Conservation (phyloP, 1,140 invertebrate genomes). For the Asobara japonica region DNA sequence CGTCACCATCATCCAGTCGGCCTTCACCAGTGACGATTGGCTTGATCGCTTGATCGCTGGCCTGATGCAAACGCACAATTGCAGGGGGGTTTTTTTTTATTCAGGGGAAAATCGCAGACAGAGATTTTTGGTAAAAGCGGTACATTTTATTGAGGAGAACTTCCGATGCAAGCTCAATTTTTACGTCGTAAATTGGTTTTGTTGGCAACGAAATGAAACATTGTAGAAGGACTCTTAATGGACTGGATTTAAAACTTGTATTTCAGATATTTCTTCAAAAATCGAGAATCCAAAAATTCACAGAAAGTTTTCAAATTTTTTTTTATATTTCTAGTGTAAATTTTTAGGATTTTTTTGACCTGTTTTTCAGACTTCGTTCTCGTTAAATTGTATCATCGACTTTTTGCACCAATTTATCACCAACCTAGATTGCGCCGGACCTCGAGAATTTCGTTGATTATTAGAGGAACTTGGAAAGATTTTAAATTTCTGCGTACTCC, state of each 20-base stretch:
- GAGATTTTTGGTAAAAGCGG: neutral
- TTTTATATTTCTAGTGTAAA: too few species aligned
- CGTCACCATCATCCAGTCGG: neutral
- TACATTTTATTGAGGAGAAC: neutral
- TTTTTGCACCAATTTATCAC: conserved; percentile 20
- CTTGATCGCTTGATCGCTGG: conserved; percentile 35
- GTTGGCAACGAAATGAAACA: too few species aligned
- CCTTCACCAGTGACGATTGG: conserved; percentile 27
- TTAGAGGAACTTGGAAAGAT: conserved; percentile 48
- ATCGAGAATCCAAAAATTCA: too few species aligned
- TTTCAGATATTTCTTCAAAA: too few species aligned
- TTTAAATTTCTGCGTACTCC: neutral
- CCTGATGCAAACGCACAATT: conserved; percentile 29
- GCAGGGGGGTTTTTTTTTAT: conserved; percentile 23
- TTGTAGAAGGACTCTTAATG: too few species aligned
- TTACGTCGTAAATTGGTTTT: too few species aligned
- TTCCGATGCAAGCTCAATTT: too few species aligned
- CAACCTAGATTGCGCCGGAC: conserved; percentile 50
- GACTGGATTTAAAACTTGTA: too few species aligned
- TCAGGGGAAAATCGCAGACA: neutral
- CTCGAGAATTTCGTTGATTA: conserved; percentile 57
- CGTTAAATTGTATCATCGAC: too few species aligned
- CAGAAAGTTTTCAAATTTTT: too few species aligned
- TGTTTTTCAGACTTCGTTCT: too few species aligned
- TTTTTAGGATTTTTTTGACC: too few species aligned